Evolutionary conservation across 2,797 vertebrate species (phyloP), one percentile per base, ranked within the genome.

Genomic region (Bovichtus diacanthus): DNA sequence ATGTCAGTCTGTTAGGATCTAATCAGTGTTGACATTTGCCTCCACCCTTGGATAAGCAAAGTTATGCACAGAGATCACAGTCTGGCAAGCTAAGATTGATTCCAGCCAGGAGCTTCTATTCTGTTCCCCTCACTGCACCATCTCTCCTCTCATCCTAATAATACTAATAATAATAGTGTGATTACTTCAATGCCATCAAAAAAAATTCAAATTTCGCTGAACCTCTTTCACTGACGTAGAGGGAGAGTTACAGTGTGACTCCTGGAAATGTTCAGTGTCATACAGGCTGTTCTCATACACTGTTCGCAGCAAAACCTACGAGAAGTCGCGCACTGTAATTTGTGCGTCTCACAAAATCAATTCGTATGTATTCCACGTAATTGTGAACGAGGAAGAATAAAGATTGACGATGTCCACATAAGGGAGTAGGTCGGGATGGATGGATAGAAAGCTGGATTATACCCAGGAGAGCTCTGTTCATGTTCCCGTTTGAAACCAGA

Each of bases 11-110:
- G 78, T 80, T 50, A 41, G 61, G 71, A 80, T 82, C 54, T 90
- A 87, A 93, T 88, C 81, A 60, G 39, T 74, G 75, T 59, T 85
- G 85, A 89, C 87, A 64, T 73, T 72, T 44, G 53, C 69, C 68
- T 83, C 69, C 86, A 84, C 77, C 79, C 74, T 50, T 55, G 53
- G 66, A 81, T 41, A 60, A 84, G 69, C 75, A 88, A 86, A 80
- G 83, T 87, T 72, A 66, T 78, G 79, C 74, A 85, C 74, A 41
- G 61, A 87, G 85, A 91, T 83, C 85, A 74, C 68, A 78, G 68
- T 54, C 70, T 83, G 81, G 67, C 78, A 75, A 74, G 66, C 18
- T 43, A 41, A 67, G 61, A 81, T 49, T 82, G 62, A 82, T 85
- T 88, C 74, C 62, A 6, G 55, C 77, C 21, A 21, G 54, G 63